These are phyloP conservation scores for Alentia gelatinosa DNA, from an alignment of 2,888 invertebrate genomes.

Conservation along the genomic window DNA sequence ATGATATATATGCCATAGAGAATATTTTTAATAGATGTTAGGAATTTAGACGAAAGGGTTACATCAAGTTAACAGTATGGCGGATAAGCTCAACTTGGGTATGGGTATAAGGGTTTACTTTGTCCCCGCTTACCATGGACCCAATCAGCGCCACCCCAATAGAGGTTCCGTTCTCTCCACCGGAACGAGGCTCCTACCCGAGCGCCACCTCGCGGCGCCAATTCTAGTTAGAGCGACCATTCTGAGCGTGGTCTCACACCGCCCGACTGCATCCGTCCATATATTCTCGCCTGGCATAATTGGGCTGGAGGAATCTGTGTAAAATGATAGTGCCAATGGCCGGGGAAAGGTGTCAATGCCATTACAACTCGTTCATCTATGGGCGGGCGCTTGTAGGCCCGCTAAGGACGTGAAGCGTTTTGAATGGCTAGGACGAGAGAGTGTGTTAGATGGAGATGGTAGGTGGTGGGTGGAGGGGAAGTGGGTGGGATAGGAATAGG, in stretches of 20 bases:
- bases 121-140: not conserved
- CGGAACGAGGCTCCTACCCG: too few relatives aligned
- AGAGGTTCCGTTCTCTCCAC: not conserved
- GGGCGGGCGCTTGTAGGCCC: not conserved
- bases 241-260: not conserved
- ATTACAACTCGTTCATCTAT: not conserved
- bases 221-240: not conserved
- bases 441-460: too few relatives aligned
- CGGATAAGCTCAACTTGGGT: too few relatives aligned
- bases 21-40: too few relatives aligned
- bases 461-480: too few relatives aligned
- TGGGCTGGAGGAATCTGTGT: not conserved
- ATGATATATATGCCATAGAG: too few relatives aligned
- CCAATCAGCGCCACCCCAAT: not conserved
- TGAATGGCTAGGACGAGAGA: not conserved
- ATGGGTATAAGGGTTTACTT: too few relatives aligned
- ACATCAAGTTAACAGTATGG: too few relatives aligned
- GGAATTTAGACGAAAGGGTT: too few relatives aligned
- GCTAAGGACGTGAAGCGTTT: not conserved
- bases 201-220: not conserved
- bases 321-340: not conserved
- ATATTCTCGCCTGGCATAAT: not conserved
- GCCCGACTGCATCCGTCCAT: not conserved
- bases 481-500: too few relatives aligned
- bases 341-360: constrained; percentile 9